These are phyloP conservation scores for Ochotona curzoniae DNA, from an alignment of 2,113 vertebrate genomes.

Conservation along the genomic window DNA sequence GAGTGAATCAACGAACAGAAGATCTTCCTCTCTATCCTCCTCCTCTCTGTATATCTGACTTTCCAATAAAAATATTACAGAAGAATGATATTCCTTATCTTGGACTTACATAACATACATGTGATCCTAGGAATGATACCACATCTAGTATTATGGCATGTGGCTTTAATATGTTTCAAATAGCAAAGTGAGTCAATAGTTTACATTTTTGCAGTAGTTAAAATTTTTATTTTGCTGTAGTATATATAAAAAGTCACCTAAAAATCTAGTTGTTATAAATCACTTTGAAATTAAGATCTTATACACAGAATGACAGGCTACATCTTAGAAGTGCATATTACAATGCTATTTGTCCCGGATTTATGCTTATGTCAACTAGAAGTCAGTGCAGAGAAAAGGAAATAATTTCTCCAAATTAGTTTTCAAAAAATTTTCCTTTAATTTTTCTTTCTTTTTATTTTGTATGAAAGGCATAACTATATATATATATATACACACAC, in stretches of 20 bases:
- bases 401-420: not conserved
- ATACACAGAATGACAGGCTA: not conserved
- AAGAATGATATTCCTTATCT: not conserved
- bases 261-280: conserved; percentile 22
- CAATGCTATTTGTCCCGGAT: not conserved
- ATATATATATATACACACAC: no score
- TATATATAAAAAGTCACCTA: not conserved
- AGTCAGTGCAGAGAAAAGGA: not conserved
- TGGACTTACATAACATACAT: not conserved
- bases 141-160: not conserved
- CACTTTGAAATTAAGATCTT: conserved; percentile 33
- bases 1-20: no score
- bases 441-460: no score
- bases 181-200: not conserved
- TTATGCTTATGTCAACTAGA: not conserved
- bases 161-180: not conserved
- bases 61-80: no score
- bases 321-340: not conserved
- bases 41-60: no score
- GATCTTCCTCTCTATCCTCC: no score
- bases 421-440: not conserved
- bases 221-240: not conserved
- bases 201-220: not conserved
- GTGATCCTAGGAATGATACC: conserved; percentile 17
- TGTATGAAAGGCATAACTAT: no score